These are phyloP conservation scores for Distichodus sexfasciatus DNA, from an alignment of 2,797 vertebrate species.

Conservation along the genomic window DNA sequence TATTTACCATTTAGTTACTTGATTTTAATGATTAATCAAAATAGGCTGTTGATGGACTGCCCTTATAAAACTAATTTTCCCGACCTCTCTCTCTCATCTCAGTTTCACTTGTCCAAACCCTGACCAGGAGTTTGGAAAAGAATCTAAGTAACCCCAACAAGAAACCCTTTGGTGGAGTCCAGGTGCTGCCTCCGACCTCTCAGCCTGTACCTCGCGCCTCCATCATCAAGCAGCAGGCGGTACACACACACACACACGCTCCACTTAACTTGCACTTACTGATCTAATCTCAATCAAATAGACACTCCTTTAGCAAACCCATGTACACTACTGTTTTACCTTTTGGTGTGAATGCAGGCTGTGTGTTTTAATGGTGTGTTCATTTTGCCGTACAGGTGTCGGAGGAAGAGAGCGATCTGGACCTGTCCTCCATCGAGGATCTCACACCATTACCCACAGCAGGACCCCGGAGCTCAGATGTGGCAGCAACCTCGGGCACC, in stretches of 20 bases:
- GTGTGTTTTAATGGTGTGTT: background rate
- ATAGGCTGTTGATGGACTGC: background rate
- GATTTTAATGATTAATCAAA: too few species aligned
- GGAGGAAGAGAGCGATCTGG: conserved; percentile 63
- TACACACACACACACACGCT: conserved; percentile 3
- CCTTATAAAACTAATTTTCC: background rate
- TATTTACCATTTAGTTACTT: too few species aligned
- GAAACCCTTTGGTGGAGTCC: conserved; percentile 52
- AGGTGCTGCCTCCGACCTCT: conserved; percentile 34
- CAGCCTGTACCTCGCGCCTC: background rate
- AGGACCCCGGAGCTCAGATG: conserved; percentile 42
- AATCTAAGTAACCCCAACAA: conserved; percentile 40
- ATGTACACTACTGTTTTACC: too few species aligned
- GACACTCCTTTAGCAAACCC: too few species aligned
- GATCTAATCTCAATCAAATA: too few species aligned
- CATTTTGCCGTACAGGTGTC: conserved; percentile 39
- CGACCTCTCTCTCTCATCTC: background rate
- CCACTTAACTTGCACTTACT: too few species aligned
- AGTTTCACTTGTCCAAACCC: conserved; percentile 59
- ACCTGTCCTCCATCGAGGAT: conserved; percentile 67
- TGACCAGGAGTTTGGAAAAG: conserved; percentile 59
- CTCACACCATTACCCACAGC: conserved; percentile 37
- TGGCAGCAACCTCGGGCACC: conserved; percentile 46
- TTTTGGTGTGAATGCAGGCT: background rate
- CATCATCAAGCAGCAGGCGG: conserved; percentile 11